Evolutionary conservation across 2,888 invertebrate species (phyloP).

Genomic region (Cyaniris semiargus): DNA sequence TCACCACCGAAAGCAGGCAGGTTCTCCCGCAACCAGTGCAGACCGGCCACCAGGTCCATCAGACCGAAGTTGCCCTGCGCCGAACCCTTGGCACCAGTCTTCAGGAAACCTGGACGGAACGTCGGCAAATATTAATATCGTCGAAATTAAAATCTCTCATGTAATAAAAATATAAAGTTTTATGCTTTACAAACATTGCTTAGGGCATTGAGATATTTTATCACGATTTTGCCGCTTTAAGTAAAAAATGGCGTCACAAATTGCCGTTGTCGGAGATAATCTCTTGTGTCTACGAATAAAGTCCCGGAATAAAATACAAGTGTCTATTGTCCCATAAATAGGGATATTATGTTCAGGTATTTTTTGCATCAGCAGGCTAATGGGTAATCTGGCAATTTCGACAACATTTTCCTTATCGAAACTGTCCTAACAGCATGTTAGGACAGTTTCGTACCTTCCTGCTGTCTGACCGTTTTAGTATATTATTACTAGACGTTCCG

Average conservation of each 20-base stretch:
- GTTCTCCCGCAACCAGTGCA: constrained; percentile 98
- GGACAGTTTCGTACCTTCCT: background rate
- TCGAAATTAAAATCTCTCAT: background rate
- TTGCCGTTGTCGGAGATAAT: constrained; percentile 3
- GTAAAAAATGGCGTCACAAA: constrained; percentile 3
- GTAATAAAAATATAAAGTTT: background rate
- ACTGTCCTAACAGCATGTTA: background rate
- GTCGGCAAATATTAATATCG: background rate
- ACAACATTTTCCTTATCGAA: constrained; percentile 5
- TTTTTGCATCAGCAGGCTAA: constrained; percentile 10
- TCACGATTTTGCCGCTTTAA: constrained; percentile 26
- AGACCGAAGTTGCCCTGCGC: constrained; percentile 95
- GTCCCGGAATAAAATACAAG: constrained; percentile 12
- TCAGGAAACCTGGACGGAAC: constrained; percentile 87
- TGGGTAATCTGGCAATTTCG: background rate
- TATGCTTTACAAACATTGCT: background rate
- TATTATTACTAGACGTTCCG: no score
- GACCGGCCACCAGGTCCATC: constrained; percentile 95
- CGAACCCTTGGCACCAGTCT: constrained; percentile 93
- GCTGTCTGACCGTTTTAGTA: background rate
- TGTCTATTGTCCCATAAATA: constrained; percentile 16
- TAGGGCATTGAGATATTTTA: constrained; percentile 7
- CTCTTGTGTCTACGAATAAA: constrained; percentile 22
- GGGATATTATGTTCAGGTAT: constrained; percentile 14
- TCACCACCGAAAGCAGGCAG: constrained; percentile 97